Evolutionary conservation across 2,113 vertebrate species (phyloP), one percentile per base, ranked within the genome.

Genomic region (Gymnocephalus cernua): DNA sequence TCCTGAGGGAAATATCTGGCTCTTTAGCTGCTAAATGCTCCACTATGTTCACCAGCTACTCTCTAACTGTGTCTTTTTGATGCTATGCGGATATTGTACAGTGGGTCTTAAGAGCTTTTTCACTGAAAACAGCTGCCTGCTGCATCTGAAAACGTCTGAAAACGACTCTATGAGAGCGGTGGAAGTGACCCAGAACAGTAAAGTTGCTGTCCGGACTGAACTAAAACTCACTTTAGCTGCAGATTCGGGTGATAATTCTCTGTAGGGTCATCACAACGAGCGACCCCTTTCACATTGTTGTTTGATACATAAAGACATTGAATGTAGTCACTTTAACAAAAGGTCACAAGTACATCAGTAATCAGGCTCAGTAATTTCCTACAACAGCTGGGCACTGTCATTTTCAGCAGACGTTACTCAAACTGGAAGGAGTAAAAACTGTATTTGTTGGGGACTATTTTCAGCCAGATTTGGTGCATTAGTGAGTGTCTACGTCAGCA

Each of bases 381-480:
- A 38, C 25, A 58, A 47, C 73, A 50, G 50, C 61, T 19, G 18
- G 7, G 53, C 11, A 58, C 16, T 32, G 27, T n/a, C 41, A 50
- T 65, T 74, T 77, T 71, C 56, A 67, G 19, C 41, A 38, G 29
- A 59, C 13, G 23, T 38, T 57, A 25, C 44, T 72, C 56, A 71
- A 64, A 48, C 14, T 3, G 35, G 13, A 82, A 4, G 35, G 13
- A 79, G 59, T 62, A 44, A 53, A 45, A 38, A 44, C 0, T 44
- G n/a, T 27, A 25, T 77, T 79, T 57, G 16, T 56, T 2, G 0
- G 13, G n/a, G 23, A 70, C 64, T 79, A 54, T 79, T 86, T 76
- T 83, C 50, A 59, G 71, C 50, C 25, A 4, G 53, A 71, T 41
- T 35, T 54, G 54, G 29, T 65, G 48, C 4, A 7, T 27, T 32